A percentile compares a stretch with the other conserved stretches of the same genome.
These are phyloP conservation scores for Cheirogaleus medius DNA, from an alignment of 2,113 vertebrate genomes.

Conservation along the genomic window DNA sequence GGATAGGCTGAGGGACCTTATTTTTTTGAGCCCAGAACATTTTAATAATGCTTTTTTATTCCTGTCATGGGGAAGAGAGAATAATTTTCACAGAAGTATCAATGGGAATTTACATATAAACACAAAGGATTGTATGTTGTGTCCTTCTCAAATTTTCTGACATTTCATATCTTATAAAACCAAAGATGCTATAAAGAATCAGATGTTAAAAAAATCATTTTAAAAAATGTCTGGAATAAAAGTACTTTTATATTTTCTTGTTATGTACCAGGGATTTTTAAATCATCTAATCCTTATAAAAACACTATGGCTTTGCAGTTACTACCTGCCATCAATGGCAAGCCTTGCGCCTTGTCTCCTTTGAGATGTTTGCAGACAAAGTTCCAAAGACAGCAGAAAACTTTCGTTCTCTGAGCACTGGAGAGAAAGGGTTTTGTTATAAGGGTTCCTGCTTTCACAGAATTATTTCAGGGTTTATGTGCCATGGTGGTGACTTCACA, in stretches of 20 bases:
- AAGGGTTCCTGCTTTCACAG: not conserved
- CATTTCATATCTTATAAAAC: not conserved
- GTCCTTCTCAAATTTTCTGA: not conserved
- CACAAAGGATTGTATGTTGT: not conserved
- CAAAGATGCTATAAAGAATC: not conserved
- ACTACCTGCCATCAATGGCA: not conserved
- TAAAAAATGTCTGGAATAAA: not conserved
- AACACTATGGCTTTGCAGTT: not conserved
- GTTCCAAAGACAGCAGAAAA: not conserved
- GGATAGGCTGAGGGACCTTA: not conserved
- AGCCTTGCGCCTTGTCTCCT: not conserved
- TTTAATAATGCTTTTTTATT: constrained; percentile 37
- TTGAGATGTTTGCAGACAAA: not conserved
- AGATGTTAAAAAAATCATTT: not conserved
- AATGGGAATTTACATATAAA: not conserved
- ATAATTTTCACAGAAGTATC: constrained; percentile 12
- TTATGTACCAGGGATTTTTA: not conserved
- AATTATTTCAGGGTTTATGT: not conserved
- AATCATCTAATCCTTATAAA: not conserved
- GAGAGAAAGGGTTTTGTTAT: not conserved
- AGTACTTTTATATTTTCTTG: not conserved
- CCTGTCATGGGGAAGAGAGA: not conserved
- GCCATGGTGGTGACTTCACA: not conserved
- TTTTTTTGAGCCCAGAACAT: not conserved
- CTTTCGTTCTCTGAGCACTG: not conserved